A percentile compares a stretch with the other conserved stretches of the same genome.
Conservation (phyloP, 2,113 vertebrate species). For the Forbesichthys agassizii region DNA sequence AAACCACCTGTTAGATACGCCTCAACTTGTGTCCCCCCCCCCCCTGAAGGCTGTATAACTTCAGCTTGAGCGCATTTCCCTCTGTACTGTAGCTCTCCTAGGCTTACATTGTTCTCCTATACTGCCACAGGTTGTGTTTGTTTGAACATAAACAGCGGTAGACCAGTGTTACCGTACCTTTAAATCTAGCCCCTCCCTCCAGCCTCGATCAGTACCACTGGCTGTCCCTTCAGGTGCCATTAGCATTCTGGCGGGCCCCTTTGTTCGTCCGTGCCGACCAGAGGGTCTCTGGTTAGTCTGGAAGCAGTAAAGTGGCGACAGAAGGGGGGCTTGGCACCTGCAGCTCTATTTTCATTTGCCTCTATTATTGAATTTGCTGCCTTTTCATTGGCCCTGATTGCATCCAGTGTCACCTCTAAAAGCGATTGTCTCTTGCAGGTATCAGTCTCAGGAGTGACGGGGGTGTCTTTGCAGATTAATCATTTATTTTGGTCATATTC, state of each 20-base stretch:
- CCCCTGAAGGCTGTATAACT: too few relatives aligned
- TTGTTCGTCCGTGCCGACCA: slow-evolving; percentile 70
- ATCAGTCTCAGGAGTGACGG: slow-evolving; percentile 12
- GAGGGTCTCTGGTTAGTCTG: slow-evolving; percentile 63
- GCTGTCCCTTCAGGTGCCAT: slow-evolving; percentile 25
- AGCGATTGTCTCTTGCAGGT: slow-evolving; percentile 4
- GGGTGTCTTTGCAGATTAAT: slow-evolving; percentile 37
- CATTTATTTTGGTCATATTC: neutral
- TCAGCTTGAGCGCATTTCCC: too few relatives aligned
- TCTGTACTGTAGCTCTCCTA: too few relatives aligned
- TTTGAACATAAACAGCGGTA: neutral
- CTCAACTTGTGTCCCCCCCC: too few relatives aligned
- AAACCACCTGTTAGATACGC: too few relatives aligned
- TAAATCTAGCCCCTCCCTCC: neutral
- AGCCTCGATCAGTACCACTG: slow-evolving; percentile 20
- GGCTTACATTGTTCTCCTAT: too few relatives aligned
- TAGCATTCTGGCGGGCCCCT: slow-evolving; percentile 56
- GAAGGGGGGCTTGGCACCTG: slow-evolving; percentile 45
- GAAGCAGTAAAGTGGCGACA: slow-evolving; percentile 69
- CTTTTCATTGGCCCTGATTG: slow-evolving; percentile 68
- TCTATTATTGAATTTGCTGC: slow-evolving; percentile 71
- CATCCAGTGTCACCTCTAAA: slow-evolving; percentile 75
- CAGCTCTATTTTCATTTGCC: slow-evolving; percentile 70
- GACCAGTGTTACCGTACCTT: neutral
- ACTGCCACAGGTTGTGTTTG: too few relatives aligned